These are phyloP conservation scores for Drosophila pseudotalamancana DNA, from an alignment of 2,888 invertebrate species.

Conservation along the genomic window DNA sequence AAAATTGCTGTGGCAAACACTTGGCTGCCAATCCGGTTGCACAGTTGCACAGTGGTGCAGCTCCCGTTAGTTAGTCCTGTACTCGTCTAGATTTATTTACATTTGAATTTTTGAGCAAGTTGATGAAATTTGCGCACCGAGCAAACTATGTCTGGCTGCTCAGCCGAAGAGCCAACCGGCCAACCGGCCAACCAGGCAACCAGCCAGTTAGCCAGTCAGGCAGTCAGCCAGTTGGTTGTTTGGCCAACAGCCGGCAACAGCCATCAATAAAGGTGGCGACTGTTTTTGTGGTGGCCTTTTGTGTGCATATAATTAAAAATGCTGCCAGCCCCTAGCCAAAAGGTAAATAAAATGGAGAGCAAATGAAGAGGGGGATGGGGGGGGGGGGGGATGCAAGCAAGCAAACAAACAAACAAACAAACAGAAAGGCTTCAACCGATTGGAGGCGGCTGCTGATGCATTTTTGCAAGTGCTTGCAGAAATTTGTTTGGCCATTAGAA, in stretches of 20 bases:
- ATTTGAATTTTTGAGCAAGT: conserved; percentile 80
- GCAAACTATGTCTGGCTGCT: conserved; percentile 63
- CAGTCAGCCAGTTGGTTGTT: conserved; percentile 20
- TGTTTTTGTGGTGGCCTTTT: conserved; percentile 78
- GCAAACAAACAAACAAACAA: conserved; percentile 32
- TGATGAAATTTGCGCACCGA: conserved; percentile 72
- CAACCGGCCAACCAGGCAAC: background rate
- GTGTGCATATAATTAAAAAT: conserved; percentile 77
- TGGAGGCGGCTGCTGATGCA: conserved; percentile 32
- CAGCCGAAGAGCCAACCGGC: background rate
- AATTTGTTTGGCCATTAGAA: conserved; percentile 79
- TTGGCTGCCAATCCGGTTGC: conserved; percentile 29
- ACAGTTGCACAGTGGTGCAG: conserved; percentile 36
- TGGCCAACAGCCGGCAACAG: conserved; percentile 51
- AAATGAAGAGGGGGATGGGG: too few relatives aligned
- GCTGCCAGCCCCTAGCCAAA: conserved; percentile 62
- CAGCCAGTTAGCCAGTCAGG: background rate
- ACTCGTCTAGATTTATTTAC: conserved; percentile 74
- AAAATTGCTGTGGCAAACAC: conserved; percentile 78
- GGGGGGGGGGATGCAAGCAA: conserved; percentile 23
- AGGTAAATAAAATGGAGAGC: conserved; percentile 51
- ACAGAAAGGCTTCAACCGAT: conserved; percentile 33
- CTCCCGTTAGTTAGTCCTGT: conserved; percentile 2
- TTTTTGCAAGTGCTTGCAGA: conserved; percentile 71
- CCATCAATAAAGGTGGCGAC: conserved; percentile 76